phyloP scores from a whole-genome alignment of 1,140 invertebrate species.

The Rhagoletis zephyria region DNA sequence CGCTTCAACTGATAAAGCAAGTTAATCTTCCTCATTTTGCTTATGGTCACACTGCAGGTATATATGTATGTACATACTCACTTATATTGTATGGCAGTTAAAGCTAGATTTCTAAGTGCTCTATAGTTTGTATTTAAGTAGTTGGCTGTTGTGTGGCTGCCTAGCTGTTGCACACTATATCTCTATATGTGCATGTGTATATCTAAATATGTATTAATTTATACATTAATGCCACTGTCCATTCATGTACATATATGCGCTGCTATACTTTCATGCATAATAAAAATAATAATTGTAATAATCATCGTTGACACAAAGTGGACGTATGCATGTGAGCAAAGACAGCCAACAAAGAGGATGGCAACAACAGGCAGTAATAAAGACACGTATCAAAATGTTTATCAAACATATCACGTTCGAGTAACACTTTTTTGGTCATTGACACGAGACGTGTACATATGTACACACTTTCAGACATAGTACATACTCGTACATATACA shows the following conservation, averaged over 20 bases:
- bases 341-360: slow-evolving; percentile 3
- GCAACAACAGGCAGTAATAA: not conserved
- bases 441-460: slow-evolving; percentile 11
- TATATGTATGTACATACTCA: not conserved
- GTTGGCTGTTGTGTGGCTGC: not conserved
- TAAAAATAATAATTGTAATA: slow-evolving; percentile 37
- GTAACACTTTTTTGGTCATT: slow-evolving; percentile 49
- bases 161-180: not conserved
- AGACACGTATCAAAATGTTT: slow-evolving; percentile 23
- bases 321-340: not conserved
- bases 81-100: not conserved
- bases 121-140: not conserved
- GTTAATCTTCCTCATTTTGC: not conserved
- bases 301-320: not conserved
- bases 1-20: not conserved
- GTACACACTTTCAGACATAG: not conserved
- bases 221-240: not conserved
- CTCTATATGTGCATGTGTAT: not conserved
- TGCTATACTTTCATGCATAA: slow-evolving; percentile 39
- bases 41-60: not conserved
- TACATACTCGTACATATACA: not conserved
- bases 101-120: not conserved
- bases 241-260: not conserved
- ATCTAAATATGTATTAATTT: not conserved
- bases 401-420: slow-evolving; percentile 49